These are phyloP conservation scores for Drosophila cardini DNA, from an alignment of 1,140 invertebrate species.

Conservation along the genomic window DNA sequence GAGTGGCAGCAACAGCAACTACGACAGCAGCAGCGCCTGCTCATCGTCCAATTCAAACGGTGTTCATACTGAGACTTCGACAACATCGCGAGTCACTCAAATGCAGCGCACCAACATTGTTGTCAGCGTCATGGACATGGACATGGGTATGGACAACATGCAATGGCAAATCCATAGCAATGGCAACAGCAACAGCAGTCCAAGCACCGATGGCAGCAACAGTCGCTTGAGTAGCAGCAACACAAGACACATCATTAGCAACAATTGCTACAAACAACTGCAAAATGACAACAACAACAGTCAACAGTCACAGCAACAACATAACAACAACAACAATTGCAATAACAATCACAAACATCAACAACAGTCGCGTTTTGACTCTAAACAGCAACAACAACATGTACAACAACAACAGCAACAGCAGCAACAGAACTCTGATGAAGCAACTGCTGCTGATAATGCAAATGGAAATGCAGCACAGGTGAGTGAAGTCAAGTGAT, in stretches of 20 bases:
- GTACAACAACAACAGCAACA: not conserved
- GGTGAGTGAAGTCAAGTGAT: slow-evolving; percentile 52
- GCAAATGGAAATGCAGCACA: slow-evolving; percentile 72
- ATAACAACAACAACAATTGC: slow-evolving; percentile 35
- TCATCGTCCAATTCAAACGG: slow-evolving; percentile 76
- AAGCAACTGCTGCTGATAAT: slow-evolving; percentile 63
- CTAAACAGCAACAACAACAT: slow-evolving; percentile 40
- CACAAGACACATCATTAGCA: slow-evolving; percentile 74
- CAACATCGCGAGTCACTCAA: slow-evolving; percentile 72
- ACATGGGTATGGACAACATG: slow-evolving; percentile 3
- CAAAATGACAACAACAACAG: slow-evolving; percentile 52
- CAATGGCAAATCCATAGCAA: slow-evolving; percentile 71
- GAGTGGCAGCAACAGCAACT: slow-evolving; percentile 61
- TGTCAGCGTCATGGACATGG: slow-evolving; percentile 44
- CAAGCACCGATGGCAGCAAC: slow-evolving; percentile 48
- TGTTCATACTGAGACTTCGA: slow-evolving; percentile 70
- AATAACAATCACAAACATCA: slow-evolving; percentile 39
- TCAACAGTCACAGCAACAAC: slow-evolving; percentile 28
- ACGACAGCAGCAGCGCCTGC: slow-evolving; percentile 75
- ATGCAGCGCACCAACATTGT: slow-evolving; percentile 55
- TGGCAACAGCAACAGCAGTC: slow-evolving; percentile 19
- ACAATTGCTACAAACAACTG: slow-evolving; percentile 71
- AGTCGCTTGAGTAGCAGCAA: slow-evolving; percentile 44
- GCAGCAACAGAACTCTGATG: slow-evolving; percentile 53
- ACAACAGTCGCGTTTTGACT: slow-evolving; percentile 41